Conservation (phyloP, 1,140 invertebrate species). For the Eumaeus atala region DNA sequence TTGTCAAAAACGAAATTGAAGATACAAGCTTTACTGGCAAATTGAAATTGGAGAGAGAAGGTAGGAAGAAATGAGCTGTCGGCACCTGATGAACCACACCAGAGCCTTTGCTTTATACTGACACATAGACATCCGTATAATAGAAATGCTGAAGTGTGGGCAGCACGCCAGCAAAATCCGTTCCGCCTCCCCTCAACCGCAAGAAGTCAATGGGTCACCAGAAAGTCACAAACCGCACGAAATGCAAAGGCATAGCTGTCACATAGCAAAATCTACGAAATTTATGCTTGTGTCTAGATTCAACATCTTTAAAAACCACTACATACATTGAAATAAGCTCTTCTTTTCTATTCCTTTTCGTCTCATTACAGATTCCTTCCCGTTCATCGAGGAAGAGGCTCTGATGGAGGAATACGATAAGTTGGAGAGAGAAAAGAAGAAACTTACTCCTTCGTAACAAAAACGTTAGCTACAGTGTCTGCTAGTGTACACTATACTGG, state of each 20-base stretch:
- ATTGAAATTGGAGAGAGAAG: conserved; percentile 49
- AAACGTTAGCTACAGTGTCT: too few species aligned
- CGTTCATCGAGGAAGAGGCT: conserved; percentile 49
- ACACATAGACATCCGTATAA: neutral
- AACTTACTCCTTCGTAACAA: conserved; percentile 24
- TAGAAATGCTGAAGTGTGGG: too few species aligned
- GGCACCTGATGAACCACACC: neutral
- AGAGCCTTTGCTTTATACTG: too few species aligned
- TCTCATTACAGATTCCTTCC: conserved; percentile 46
- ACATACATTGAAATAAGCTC: neutral
- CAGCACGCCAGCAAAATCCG: too few species aligned
- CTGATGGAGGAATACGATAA: conserved; percentile 49
- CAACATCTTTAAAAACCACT: neutral
- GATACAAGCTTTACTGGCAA: conserved; percentile 36
- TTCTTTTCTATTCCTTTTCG: neutral
- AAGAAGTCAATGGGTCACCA: neutral
- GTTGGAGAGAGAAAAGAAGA: conserved; percentile 43
- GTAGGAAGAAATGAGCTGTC: conserved; percentile 21
- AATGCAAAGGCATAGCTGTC: neutral
- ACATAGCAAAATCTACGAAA: neutral
- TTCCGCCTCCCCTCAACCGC: too few species aligned
- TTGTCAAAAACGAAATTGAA: conserved; percentile 27
- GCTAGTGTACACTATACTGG: too few species aligned
- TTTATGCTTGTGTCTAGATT: neutral
- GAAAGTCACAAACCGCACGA: neutral